A percentile compares a stretch with the other conserved stretches of the same genome.
phyloP scores from a whole-genome alignment of 37 sponge, comb jelly and placozoan genomes.

The Spongilla lacustris region DNA sequence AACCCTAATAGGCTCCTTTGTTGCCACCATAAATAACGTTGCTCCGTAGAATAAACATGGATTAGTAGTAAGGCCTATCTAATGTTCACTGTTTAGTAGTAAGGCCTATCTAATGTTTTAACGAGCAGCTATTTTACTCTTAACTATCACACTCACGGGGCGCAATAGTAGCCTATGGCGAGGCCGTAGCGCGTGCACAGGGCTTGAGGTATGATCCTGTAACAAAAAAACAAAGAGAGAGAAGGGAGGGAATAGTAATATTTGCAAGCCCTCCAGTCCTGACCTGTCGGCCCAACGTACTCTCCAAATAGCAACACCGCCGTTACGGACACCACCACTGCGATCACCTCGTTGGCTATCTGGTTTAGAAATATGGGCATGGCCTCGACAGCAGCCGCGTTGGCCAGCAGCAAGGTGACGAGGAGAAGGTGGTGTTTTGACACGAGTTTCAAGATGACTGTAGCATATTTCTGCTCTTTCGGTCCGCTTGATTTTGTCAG shows the following conservation, averaged over 20 bases:
- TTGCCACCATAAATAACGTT: too few relatives aligned
- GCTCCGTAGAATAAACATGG: too few relatives aligned
- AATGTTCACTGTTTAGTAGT: too few relatives aligned
- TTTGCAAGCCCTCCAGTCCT: background rate
- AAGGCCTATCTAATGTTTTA: too few relatives aligned
- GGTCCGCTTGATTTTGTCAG: slow-evolving; percentile 71
- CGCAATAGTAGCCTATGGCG: slow-evolving; percentile 88
- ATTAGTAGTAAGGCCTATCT: too few relatives aligned
- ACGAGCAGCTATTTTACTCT: too few relatives aligned
- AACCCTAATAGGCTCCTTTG: too few relatives aligned
- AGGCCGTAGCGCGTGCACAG: slow-evolving; percentile 84
- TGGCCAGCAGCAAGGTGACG: slow-evolving; percentile 86
- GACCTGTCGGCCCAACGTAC: slow-evolving; percentile 34
- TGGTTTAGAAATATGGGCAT: slow-evolving; percentile 85
- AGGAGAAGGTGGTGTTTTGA: slow-evolving; percentile 74
- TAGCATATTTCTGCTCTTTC: slow-evolving; percentile 67
- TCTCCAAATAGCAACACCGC: slow-evolving; percentile 89
- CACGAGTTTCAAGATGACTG: slow-evolving; percentile 64
- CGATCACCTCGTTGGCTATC: slow-evolving; percentile 77
- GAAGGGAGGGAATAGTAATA: background rate
- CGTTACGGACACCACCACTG: slow-evolving; percentile 84
- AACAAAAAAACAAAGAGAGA: background rate
- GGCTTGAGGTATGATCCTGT: slow-evolving; percentile 86
- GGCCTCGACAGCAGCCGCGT: slow-evolving; percentile 80
- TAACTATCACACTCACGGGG: slow-evolving; percentile 71